phyloP scores from a whole-genome alignment of 1,140 invertebrate genomes.

The Ctenoplectra terminalis region DNA sequence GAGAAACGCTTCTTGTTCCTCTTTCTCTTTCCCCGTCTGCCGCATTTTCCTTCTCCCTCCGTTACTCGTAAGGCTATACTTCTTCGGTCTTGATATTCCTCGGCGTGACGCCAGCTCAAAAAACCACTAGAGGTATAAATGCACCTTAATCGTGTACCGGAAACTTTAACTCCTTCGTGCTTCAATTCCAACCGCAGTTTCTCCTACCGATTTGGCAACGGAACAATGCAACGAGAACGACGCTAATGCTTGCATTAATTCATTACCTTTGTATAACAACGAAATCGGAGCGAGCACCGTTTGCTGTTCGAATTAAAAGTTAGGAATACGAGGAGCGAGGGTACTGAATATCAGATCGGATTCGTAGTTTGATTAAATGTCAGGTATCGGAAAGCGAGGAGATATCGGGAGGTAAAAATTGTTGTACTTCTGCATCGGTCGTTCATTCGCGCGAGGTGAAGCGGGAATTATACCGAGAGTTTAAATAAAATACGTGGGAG shows the following conservation, averaged over 20 bases:
- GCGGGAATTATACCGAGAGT: no score
- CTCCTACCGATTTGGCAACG: slow-evolving; percentile 31
- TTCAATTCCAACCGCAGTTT: background rate
- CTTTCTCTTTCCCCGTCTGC: background rate
- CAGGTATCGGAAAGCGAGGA: no score
- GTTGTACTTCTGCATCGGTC: no score
- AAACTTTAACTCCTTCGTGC: slow-evolving; percentile 24
- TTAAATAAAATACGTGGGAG: no score
- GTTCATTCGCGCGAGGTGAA: no score
- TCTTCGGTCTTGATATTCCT: background rate
- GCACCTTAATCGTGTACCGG: slow-evolving; percentile 17
- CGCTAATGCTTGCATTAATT: background rate
- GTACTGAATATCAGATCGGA: no score
- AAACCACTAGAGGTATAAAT: slow-evolving; percentile 17
- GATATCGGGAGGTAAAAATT: no score
- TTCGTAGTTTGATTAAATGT: no score
- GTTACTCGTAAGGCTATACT: background rate
- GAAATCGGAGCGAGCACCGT: background rate
- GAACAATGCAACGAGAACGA: background rate
- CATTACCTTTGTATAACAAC: background rate
- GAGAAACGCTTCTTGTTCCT: slow-evolving; percentile 14
- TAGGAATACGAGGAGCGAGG: no score
- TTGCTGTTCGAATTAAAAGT: background rate
- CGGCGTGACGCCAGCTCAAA: slow-evolving; percentile 26
- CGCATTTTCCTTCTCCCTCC: background rate